Conservation (phyloP, 2,888 invertebrate species). For the Andricus quercusramuli region DNA sequence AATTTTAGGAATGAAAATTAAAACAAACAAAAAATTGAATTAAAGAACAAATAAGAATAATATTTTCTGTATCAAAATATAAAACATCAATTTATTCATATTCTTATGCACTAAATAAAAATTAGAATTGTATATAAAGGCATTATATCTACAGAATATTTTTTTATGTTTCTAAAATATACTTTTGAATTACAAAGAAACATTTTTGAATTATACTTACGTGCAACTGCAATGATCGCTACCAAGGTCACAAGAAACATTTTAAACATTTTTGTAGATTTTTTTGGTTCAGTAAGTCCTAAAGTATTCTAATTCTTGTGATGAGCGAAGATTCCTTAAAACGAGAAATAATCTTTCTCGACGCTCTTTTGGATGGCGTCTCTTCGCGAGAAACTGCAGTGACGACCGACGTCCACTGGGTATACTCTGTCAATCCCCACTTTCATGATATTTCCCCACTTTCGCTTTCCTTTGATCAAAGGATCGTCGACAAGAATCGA, state of each 20-base stretch:
- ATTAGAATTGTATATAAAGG: background rate
- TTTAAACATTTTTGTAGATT: slow-evolving; percentile 61
- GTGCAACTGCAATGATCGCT: slow-evolving; percentile 61
- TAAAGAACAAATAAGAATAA: background rate
- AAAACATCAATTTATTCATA: too few relatives aligned
- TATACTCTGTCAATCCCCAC: slow-evolving; percentile 76
- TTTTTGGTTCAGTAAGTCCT: slow-evolving; percentile 11
- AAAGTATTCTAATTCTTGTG: slow-evolving; percentile 29
- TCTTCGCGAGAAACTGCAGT: slow-evolving; percentile 73
- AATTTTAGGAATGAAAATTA: background rate
- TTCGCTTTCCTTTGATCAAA: slow-evolving; percentile 68
- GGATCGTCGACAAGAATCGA: slow-evolving; percentile 61
- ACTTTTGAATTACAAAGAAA: background rate
- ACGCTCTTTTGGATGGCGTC: slow-evolving; percentile 69
- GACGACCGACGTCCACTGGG: slow-evolving; percentile 67
- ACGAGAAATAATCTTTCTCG: slow-evolving; percentile 58
- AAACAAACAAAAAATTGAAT: background rate
- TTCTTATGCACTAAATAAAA: background rate
- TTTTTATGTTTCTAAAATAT: too few relatives aligned
- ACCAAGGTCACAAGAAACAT: slow-evolving; percentile 62
- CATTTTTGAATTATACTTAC: slow-evolving; percentile 63
- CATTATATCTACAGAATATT: background rate
- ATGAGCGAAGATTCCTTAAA: slow-evolving; percentile 3
- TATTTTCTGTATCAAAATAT: too few relatives aligned
- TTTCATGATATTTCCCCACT: slow-evolving; percentile 72